A percentile compares a stretch with the other conserved stretches of the same genome.
These are phyloP conservation scores for Lateolabrax maculatus DNA, from an alignment of 2,797 vertebrate species.

Conservation along the genomic window DNA sequence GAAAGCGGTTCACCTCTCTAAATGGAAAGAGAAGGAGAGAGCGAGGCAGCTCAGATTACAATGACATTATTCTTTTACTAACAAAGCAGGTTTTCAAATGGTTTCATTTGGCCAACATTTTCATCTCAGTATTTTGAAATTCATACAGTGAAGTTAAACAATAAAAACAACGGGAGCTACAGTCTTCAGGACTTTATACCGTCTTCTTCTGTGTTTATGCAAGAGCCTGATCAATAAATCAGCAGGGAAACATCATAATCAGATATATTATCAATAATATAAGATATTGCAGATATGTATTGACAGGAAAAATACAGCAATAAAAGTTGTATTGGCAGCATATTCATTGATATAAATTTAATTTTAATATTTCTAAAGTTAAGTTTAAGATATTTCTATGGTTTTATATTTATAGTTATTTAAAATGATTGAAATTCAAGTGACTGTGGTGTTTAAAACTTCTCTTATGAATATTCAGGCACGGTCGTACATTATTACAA, in stretches of 20 bases:
- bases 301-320: background rate
- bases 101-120: background rate
- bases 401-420: too few relatives aligned
- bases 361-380: too few relatives aligned
- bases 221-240: background rate
- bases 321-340: background rate
- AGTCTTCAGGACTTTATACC: too few relatives aligned
- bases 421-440: too few relatives aligned
- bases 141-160: background rate
- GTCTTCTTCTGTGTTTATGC: background rate
- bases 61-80: background rate
- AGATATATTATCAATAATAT: too few relatives aligned
- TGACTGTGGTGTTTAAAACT: too few relatives aligned
- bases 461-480: too few relatives aligned
- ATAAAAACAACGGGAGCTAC: too few relatives aligned
- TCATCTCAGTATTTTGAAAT: background rate
- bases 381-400: too few relatives aligned
- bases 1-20: conserved; percentile 24
- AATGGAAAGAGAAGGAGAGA: conserved; percentile 11
- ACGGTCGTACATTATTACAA: background rate
- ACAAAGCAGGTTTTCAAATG: background rate
- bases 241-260: too few relatives aligned
- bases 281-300: too few relatives aligned
- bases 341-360: too few relatives aligned
- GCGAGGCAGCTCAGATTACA: background rate